phyloP scores from a whole-genome alignment of 2,888 invertebrate species.

The Autographa pulchrina region DNA sequence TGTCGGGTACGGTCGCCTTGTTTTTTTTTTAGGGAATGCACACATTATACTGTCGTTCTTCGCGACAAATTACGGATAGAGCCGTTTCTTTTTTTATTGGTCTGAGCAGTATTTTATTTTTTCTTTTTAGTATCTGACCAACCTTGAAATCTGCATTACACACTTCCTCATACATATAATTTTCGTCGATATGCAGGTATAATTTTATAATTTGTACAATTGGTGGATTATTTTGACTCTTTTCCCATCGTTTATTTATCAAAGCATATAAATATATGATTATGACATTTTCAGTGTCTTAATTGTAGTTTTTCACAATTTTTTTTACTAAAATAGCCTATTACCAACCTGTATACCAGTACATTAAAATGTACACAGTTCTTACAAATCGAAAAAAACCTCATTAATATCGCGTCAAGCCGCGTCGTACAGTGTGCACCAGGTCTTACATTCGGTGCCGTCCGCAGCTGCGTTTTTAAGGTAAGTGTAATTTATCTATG shows the following conservation, averaged over 20 bases:
- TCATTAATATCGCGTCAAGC: not conserved
- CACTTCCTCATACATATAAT: too few relatives aligned
- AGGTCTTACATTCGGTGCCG: constrained; percentile 58
- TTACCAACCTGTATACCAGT: too few relatives aligned
- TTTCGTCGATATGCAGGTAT: too few relatives aligned
- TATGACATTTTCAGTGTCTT: too few relatives aligned
- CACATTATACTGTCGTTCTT: constrained; percentile 33
- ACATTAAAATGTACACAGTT: not conserved
- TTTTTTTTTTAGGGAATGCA: constrained; percentile 52
- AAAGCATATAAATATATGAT: too few relatives aligned
- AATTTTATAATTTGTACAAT: too few relatives aligned
- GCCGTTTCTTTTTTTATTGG: not conserved
- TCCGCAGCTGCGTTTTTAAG: constrained; percentile 77
- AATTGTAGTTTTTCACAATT: too few relatives aligned
- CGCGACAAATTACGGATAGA: constrained; percentile 23
- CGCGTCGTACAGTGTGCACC: constrained; percentile 27
- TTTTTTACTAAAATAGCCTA: too few relatives aligned
- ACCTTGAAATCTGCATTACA: too few relatives aligned
- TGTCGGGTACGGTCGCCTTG: constrained; percentile 68
- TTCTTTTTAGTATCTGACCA: not conserved
- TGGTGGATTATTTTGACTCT: too few relatives aligned
- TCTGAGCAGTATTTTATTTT: not conserved
- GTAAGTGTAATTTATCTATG: constrained; percentile 80
- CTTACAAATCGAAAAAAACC: not conserved
- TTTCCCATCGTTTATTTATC: too few relatives aligned